Conservation (phyloP, 2,888 invertebrate species). For the Cephus sareptanus region DNA sequence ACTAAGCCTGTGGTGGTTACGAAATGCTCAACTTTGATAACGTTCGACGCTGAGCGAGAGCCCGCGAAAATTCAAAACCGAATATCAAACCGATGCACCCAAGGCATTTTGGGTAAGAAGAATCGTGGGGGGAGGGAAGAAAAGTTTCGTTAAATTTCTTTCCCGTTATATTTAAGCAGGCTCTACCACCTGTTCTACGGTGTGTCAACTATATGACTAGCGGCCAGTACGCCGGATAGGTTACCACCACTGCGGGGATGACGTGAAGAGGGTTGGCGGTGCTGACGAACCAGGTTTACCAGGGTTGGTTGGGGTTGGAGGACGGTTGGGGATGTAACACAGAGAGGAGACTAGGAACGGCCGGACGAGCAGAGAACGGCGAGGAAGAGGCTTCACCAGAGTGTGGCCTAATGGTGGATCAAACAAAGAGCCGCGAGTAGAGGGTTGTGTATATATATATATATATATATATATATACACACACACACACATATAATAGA, state of each 20-base stretch:
- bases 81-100: not conserved
- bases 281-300: not conserved
- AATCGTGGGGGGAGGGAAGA: not conserved
- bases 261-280: not conserved
- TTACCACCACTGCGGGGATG: not conserved
- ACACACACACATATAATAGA: not conserved
- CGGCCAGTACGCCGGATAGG: not conserved
- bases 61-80: not conserved
- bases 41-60: not conserved
- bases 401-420: constrained; percentile 21
- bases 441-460: not conserved
- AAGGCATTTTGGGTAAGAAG: not conserved
- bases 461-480: not conserved
- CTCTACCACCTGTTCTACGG: not conserved
- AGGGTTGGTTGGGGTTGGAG: not conserved
- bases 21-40: not conserved
- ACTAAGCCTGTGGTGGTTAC: not conserved
- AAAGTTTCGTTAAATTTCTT: not conserved
- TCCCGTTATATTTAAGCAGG: not conserved
- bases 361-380: not conserved
- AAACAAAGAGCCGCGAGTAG: constrained; percentile 9
- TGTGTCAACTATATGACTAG: not conserved
- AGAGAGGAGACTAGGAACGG: not conserved
- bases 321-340: not conserved
- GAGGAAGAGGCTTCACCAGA: not conserved